Conservation (phyloP, 2,113 vertebrate species). For the Ibidorhyncha struthersii region DNA sequence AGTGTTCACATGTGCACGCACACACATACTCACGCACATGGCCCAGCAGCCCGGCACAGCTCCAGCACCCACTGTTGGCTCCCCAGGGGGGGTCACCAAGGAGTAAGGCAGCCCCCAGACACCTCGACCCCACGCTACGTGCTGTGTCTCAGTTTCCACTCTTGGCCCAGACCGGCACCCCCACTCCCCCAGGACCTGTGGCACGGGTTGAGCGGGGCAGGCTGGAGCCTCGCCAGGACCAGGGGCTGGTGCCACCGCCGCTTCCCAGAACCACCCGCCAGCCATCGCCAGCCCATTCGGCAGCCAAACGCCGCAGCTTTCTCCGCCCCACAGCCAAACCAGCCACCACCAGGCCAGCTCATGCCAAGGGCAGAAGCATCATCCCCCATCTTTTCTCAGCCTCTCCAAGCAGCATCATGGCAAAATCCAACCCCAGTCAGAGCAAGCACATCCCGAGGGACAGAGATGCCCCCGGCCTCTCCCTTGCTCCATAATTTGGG, state of each 20-base stretch:
- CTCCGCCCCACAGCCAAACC: background rate
- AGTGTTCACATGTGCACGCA: background rate
- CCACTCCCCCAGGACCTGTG: background rate
- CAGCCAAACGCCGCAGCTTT: background rate
- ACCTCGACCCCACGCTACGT: rapidly evolving
- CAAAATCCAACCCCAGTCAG: background rate
- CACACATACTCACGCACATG: background rate
- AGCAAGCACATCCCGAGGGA: rapidly evolving
- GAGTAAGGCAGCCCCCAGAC: background rate
- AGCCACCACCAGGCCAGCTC: background rate
- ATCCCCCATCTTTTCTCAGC: background rate
- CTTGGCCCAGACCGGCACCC: background rate
- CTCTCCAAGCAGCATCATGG: background rate
- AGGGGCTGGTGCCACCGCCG: background rate
- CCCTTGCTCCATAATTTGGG: background rate
- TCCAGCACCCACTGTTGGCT: background rate
- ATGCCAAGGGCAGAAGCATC: rapidly evolving
- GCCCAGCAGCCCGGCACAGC: background rate
- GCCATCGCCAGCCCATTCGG: rapidly evolving
- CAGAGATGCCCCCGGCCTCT: rapidly evolving
- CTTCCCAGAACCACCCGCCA: background rate
- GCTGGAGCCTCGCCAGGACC: background rate
- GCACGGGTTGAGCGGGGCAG: rapidly evolving
- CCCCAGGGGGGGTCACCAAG: rapidly evolving
- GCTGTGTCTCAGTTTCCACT: background rate